Base-by-base conservation (phyloP, 2,113 vertebrate species). In the Amphiprion ocellaris region DNA sequence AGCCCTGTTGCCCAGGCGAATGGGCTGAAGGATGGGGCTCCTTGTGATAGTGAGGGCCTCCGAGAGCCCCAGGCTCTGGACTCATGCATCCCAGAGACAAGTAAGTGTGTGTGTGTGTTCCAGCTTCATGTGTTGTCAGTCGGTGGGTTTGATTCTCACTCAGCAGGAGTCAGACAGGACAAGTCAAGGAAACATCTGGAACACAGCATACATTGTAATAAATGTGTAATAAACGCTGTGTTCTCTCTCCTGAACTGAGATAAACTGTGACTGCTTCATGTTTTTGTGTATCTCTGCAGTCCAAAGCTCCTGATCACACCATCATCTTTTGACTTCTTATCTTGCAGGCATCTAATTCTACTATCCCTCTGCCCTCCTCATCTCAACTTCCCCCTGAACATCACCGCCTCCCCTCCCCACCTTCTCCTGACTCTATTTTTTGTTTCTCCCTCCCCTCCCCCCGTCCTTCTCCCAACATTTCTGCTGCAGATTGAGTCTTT, bases 331-430 rank as follows among this genome's bases (percentile, higher is more conserved):
- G 94, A 94, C 96, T 97, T 98, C 96, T 98, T 98, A 96, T 98
- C 94, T 99, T 99, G 93, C 97, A 98, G 97, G 97, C 97, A 95
- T 99, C 95, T 99, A 99, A 98, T 84, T 97, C 96, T 97, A 92
- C 96, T 97, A 89, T 96, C 96, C 93, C 95, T 96, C 94, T 92
- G 93, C 94, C 77, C 90, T 84, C 83, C 74, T 89, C 90, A 90
- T 90, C 87, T 87, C 92, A 79, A 88, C 84, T 24, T 3, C 66
- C 89, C 78, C 79, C 77, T 21, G 61, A 56, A 61, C 67, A 26
- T 24, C 89, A 54, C 76, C 47, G 23, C 49, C 79, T 73, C 83
- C 55, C 71, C 33, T 41, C 58, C 66, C 65, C 26, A 11, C 17
- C 21, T 41, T 59, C 16, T 77, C 56, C 63, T 26, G 8, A 56